These are phyloP conservation scores for Lasioglossum albipes DNA, from an alignment of 1,140 invertebrate genomes.

Conservation along the genomic window DNA sequence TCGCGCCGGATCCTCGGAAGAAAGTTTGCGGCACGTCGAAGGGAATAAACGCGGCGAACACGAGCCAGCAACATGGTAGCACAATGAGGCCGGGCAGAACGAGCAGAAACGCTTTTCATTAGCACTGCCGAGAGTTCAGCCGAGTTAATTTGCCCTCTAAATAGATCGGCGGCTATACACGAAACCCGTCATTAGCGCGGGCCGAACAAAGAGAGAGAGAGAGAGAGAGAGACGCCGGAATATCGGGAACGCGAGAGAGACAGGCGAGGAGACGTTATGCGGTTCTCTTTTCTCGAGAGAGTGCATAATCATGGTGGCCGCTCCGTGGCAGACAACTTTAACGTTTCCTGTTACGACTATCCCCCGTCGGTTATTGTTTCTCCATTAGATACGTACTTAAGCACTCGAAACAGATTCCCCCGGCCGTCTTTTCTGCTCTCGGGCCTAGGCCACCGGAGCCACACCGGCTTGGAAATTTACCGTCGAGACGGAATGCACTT, in stretches of 20 bases:
- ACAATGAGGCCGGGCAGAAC: not conserved
- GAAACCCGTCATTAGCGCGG: slow-evolving; percentile 55
- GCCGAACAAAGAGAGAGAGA: slow-evolving; percentile 53
- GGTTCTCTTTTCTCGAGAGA: not conserved
- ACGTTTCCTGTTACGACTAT: slow-evolving; percentile 41
- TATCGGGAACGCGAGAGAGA: slow-evolving; percentile 41
- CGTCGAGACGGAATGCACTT: not conserved
- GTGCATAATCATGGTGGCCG: slow-evolving; percentile 11
- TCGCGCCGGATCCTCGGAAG: too few relatives aligned
- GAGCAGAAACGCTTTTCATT: slow-evolving; percentile 58
- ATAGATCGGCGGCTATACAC: slow-evolving; percentile 56
- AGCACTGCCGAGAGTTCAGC: slow-evolving; percentile 49
- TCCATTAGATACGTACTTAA: slow-evolving; percentile 38
- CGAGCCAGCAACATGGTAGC: not conserved
- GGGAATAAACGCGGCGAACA: too few relatives aligned
- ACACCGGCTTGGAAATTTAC: not conserved
- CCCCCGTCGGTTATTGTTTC: slow-evolving; percentile 36
- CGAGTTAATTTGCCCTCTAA: slow-evolving; percentile 60
- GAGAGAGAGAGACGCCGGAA: slow-evolving; percentile 41
- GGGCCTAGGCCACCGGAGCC: too few relatives aligned
- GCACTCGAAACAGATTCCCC: slow-evolving; percentile 12
- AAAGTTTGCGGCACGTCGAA: too few relatives aligned
- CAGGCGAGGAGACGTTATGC: slow-evolving; percentile 14
- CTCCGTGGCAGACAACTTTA: slow-evolving; percentile 28
- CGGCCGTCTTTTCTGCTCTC: not conserved